Percentiles rank a stretch among this genome's conserved stretches.
Conservation (phyloP, 2,113 vertebrate species). For the Vidua macroura region DNA sequence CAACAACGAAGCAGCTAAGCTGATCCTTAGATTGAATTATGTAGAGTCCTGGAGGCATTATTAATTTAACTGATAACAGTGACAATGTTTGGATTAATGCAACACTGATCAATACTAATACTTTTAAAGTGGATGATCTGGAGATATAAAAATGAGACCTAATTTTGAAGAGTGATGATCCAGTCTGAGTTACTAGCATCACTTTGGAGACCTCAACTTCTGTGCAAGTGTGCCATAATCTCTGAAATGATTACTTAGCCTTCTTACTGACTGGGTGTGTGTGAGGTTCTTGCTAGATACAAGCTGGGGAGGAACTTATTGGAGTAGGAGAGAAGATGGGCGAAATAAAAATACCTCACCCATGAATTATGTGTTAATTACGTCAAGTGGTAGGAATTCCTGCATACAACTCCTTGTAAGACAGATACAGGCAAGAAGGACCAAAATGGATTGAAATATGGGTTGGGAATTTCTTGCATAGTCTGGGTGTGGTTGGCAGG, state of each 20-base stretch:
- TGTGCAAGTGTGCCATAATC: neutral
- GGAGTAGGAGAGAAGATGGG: neutral
- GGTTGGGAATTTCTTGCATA: neutral
- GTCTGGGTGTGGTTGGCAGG: neutral
- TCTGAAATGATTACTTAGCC: neutral
- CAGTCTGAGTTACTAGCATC: neutral
- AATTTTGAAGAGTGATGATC: neutral
- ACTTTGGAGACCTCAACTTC: neutral
- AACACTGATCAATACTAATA: neutral
- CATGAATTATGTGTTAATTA: neutral
- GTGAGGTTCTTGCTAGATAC: neutral
- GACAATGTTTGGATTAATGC: neutral
- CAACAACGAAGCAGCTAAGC: neutral
- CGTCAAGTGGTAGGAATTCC: neutral
- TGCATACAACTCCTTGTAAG: neutral
- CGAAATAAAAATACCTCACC: neutral
- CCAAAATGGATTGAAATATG: neutral
- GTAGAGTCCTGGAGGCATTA: neutral
- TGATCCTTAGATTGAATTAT: neutral
- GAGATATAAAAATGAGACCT: neutral
- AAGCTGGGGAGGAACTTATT: neutral
- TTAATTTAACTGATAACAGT: neutral
- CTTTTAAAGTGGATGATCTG: neutral
- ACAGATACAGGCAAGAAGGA: neutral
- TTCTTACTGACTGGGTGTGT: neutral